Base-by-base conservation (phyloP, 2,797 vertebrate species). In the Manis crassicaudata region DNA sequence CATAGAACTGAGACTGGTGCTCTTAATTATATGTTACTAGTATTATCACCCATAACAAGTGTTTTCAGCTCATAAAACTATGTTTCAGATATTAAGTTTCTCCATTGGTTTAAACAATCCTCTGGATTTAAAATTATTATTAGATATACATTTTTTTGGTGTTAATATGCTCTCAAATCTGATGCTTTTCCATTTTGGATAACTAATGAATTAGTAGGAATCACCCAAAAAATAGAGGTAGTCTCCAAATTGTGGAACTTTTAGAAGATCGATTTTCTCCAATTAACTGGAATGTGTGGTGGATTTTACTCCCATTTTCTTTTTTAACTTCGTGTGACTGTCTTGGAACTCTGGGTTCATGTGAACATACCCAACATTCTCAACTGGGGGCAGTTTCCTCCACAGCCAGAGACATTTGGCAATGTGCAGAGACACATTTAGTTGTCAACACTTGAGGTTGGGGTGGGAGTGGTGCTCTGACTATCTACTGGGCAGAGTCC, bases 61-160 rank as follows among this genome's bases (percentile, higher is more conserved):
- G 27, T 89, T 96, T 92, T 92, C 54, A 88, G 21, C 18, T 72
- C 27, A 62, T 72, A 76, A 79, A 37, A 37, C 68, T 73, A 4
- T 5, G 27, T 93, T 84, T 96, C 12, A 35, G 6, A 67, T 83
- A 5, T 62, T 50, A 92, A 63, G 80, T 84, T 70, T 86, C 40
- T 63, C 62, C 43, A 62, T 12, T 92, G 23, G 9, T 88, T 93
- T 88, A 96, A 40, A 40, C 37, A 40, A 65, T 93, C 12, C 6
- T 91, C 12, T 73, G 12, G 14, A 81, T 68, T 88, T 93, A 93
- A 76, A 72, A 79, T 77, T 84, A 58, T 62, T 84, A n/a, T 16
- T 95, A 65, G 75, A 20, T 82, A 54, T 7, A 65, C 9, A 32
- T 70, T 52, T 94, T 90, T 70, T 58, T 46, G 46, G 46, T 46